Percentiles rank a stretch among this genome's conserved stretches.
phyloP scores from a whole-genome alignment of 2,113 vertebrate genomes.

The Melozone crissalis region DNA sequence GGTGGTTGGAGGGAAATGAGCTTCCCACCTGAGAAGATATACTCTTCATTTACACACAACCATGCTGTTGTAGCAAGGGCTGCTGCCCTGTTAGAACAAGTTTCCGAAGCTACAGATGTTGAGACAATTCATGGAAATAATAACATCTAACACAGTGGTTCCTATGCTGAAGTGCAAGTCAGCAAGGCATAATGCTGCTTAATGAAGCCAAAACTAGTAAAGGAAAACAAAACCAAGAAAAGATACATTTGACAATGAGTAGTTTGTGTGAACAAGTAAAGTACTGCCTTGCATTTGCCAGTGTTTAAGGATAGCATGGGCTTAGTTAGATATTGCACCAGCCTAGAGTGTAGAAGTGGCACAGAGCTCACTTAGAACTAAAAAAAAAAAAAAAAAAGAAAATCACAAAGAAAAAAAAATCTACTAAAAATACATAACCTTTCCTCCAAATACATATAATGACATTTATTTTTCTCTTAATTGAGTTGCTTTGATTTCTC shows the following conservation, averaged over 20 bases:
- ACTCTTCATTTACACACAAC: not conserved
- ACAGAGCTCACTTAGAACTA: not conserved
- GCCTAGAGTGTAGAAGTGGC: not conserved
- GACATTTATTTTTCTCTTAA: not conserved
- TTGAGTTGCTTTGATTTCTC: not conserved
- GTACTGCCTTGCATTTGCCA: not conserved
- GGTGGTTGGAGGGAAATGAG: not conserved
- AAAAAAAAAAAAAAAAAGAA: too few species aligned
- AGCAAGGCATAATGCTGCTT: not conserved
- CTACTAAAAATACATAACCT: not conserved
- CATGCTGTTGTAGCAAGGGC: not conserved
- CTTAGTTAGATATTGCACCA: not conserved
- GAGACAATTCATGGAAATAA: not conserved
- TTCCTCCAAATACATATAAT: not conserved
- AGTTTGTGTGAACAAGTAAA: not conserved
- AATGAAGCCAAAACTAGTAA: not conserved
- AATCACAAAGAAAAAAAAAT: not conserved
- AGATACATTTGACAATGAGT: not conserved
- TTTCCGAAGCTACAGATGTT: not conserved
- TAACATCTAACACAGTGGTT: not conserved
- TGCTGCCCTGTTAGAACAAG: not conserved
- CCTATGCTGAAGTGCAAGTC: not conserved
- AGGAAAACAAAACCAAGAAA: not conserved
- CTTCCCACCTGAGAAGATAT: not conserved
- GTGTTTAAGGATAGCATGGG: not conserved